Conservation (phyloP, 2,113 vertebrate genomes). For the Narcine bancroftii region DNA sequence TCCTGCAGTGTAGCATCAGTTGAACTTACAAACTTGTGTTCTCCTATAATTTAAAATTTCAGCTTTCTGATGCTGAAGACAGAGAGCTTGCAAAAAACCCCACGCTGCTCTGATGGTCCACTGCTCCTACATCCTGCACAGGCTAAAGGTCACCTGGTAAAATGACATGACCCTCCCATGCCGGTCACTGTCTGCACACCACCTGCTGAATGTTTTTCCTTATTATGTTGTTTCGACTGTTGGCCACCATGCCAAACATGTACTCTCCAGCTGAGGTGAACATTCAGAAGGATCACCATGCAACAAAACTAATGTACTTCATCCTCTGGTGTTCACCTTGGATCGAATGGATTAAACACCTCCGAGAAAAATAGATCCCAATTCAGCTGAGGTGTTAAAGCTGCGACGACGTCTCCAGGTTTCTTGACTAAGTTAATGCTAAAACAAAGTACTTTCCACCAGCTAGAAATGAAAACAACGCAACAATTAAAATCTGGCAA, state of each 20-base stretch:
- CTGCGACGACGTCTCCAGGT: neutral
- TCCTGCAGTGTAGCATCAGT: neutral
- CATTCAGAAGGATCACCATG: neutral
- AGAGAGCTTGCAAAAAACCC: neutral
- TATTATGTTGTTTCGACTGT: neutral
- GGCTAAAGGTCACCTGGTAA: neutral
- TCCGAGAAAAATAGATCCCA: neutral
- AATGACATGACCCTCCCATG: neutral
- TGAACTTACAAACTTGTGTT: neutral
- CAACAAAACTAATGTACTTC: neutral
- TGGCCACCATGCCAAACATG: neutral
- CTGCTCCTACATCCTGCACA: neutral
- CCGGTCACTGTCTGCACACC: neutral
- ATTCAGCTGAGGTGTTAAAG: neutral
- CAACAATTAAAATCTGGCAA: neutral
- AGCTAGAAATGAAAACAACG: neutral
- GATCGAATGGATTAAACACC: neutral
- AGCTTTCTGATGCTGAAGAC: neutral
- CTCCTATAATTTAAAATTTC: neutral
- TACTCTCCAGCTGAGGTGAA: neutral
- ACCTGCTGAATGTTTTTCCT: neutral
- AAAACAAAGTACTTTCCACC: neutral
- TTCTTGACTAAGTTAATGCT: neutral
- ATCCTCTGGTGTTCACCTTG: neutral
- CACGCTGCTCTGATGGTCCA: neutral